Conservation (phyloP, 2,888 invertebrate genomes). For the Drosophila diplacantha region DNA sequence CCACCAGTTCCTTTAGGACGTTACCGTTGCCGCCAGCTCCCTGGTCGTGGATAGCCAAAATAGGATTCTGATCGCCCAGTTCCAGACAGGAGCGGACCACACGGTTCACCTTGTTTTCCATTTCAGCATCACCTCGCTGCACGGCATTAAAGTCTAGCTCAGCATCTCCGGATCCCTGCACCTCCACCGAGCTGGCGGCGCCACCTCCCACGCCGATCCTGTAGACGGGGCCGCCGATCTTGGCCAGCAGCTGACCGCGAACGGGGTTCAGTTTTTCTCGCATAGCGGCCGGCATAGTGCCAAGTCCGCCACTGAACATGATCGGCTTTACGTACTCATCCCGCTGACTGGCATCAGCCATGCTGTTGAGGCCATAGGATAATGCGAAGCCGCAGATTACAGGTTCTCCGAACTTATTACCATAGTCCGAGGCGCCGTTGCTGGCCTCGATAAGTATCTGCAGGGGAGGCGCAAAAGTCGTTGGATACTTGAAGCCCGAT, state of each 20-base stretch:
- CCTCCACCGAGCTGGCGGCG: constrained; percentile 97
- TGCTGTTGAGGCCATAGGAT: constrained; percentile 89
- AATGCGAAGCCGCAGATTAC: constrained; percentile 93
- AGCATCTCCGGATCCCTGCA: constrained; percentile 91
- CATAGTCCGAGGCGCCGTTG: constrained; percentile 99
- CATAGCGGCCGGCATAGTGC: constrained; percentile 91
- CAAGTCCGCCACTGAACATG: constrained; percentile 98
- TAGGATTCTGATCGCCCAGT: constrained; percentile 88
- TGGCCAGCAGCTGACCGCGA: constrained; percentile 92
- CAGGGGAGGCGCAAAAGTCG: constrained; percentile 92
- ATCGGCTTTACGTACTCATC: constrained; percentile 98
- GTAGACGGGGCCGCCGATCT: constrained; percentile 98
- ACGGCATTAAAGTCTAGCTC: constrained; percentile 97
- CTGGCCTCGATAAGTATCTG: constrained; percentile 96
- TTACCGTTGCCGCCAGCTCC: constrained; percentile 99
- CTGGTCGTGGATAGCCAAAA: constrained; percentile 97
- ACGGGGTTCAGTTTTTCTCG: constrained; percentile 86
- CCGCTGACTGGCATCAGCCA: constrained; percentile 80
- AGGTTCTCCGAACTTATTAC: constrained; percentile 99
- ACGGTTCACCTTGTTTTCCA: constrained; percentile 98
- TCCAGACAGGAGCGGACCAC: constrained; percentile 95
- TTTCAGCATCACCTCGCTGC: constrained; percentile 95
- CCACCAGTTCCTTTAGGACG: constrained; percentile 96
- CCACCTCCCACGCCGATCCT: constrained; percentile 99
- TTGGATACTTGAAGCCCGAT: constrained; percentile 85